Conservation (phyloP, 1,140 invertebrate genomes). For the Alviniconcha marisindica region DNA sequence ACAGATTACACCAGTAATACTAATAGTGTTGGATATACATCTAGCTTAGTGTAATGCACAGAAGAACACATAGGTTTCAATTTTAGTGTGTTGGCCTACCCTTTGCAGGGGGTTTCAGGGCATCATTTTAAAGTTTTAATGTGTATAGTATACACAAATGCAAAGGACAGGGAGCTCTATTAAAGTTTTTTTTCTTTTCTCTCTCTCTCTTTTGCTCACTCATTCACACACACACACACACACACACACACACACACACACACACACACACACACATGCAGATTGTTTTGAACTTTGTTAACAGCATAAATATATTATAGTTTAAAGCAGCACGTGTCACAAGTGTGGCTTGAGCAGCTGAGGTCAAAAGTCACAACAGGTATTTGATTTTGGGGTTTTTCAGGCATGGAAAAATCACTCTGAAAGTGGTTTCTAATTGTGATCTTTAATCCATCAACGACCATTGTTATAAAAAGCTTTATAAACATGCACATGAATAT, state of each 20-base stretch:
- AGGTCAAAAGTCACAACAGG: not conserved
- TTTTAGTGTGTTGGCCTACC: too few relatives aligned
- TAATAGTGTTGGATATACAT: too few relatives aligned
- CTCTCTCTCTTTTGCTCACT: too few relatives aligned
- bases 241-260: constrained; percentile 3
- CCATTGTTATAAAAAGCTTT: not conserved
- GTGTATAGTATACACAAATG: not conserved
- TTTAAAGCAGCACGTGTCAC: not conserved
- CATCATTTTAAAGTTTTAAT: not conserved
- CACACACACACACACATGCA: constrained; percentile 3
- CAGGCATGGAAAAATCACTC: not conserved
- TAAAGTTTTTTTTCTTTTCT: too few relatives aligned
- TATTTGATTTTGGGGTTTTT: not conserved
- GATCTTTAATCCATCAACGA: not conserved
- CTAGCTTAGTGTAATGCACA: too few relatives aligned
- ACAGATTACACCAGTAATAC: too few relatives aligned
- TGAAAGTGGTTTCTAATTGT: not conserved
- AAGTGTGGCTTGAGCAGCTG: not conserved
- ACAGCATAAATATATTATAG: not conserved
- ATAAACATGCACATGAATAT: not conserved
- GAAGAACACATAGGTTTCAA: too few relatives aligned
- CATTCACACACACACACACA: too few relatives aligned
- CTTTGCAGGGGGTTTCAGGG: too few relatives aligned
- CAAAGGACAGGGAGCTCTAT: too few relatives aligned
- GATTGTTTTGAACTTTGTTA: not conserved